Evolutionary conservation across 2,797 vertebrate species (phyloP).

Genomic region (Chloroceryle inda): DNA sequence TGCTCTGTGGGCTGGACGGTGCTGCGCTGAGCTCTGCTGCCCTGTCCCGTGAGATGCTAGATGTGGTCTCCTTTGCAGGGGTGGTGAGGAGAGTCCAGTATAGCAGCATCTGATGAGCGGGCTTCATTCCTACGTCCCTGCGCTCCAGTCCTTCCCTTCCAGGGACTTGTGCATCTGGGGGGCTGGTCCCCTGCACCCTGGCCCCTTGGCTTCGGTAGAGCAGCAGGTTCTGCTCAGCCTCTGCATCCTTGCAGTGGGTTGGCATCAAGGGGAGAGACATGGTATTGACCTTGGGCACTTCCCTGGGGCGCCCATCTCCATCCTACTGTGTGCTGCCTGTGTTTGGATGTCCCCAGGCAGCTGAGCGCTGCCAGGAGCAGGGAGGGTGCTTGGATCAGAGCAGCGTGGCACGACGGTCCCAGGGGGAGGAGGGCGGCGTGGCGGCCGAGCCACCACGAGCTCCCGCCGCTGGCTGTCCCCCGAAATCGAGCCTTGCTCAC

Average conservation of each 20-base stretch:
- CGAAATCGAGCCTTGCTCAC: not conserved
- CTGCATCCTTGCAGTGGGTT: not conserved
- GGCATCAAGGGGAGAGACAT: not conserved
- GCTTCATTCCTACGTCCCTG: accelerated
- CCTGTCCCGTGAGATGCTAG: accelerated
- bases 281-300: not conserved
- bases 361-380: accelerated
- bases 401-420: too few relatives aligned
- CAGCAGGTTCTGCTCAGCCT: not conserved
- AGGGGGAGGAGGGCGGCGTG: accelerated
- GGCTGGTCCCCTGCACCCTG: not conserved
- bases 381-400: not conserved
- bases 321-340: accelerated
- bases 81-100: too few relatives aligned
- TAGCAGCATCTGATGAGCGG: too few relatives aligned
- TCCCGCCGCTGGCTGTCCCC: not conserved
- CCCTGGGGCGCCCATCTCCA: not conserved
- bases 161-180: not conserved
- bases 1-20: not conserved
- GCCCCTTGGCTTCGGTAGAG: accelerated
- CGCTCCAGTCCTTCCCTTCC: accelerated
- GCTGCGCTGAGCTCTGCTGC: accelerated
- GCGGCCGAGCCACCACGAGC: not conserved
- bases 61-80: too few relatives aligned
- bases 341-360: not conserved